Conservation (phyloP, 2,888 invertebrate genomes). For the Diarsia dahlii region DNA sequence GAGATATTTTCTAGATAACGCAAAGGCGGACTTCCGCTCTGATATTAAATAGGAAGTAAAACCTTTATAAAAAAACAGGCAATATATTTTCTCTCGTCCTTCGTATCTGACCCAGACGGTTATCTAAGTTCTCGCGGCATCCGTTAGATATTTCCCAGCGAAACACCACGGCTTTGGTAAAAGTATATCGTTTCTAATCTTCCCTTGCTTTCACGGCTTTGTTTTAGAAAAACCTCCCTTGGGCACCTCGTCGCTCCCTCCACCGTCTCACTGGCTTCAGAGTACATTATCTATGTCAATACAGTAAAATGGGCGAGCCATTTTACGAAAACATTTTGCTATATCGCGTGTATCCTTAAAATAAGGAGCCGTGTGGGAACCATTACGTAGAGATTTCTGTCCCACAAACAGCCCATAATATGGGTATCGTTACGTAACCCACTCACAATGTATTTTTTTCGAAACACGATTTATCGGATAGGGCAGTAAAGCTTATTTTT, state of each 20-base stretch:
- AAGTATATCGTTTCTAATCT: conserved; percentile 84
- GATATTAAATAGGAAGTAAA: conserved; percentile 48
- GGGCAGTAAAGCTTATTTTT: conserved; percentile 60
- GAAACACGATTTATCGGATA: conserved; percentile 68
- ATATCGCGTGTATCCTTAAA: conserved; percentile 86
- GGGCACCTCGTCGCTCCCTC: conserved; percentile 71
- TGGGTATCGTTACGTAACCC: conserved; percentile 70
- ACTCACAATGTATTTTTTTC: conserved; percentile 66
- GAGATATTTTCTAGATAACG: conserved; percentile 33
- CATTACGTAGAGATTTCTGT: conserved; percentile 84
- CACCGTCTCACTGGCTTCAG: conserved; percentile 72
- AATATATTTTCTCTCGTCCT: conserved; percentile 64
- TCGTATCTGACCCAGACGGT: conserved; percentile 71
- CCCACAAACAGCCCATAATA: conserved; percentile 77
- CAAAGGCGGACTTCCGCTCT: conserved; percentile 16
- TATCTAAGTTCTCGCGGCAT: conserved; percentile 71
- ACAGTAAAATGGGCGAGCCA: conserved; percentile 82
- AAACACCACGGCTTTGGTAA: conserved; percentile 75
- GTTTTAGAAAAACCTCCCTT: conserved; percentile 82
- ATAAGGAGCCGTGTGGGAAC: conserved; percentile 84
- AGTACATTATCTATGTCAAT: conserved; percentile 89
- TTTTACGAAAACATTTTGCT: conserved; percentile 87
- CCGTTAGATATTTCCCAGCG: conserved; percentile 76
- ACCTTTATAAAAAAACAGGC: conserved; percentile 50
- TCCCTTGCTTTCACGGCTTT: conserved; percentile 82